Conservation (phyloP, 1,140 invertebrate species). For the Pentalonia nigronervosa region DNA sequence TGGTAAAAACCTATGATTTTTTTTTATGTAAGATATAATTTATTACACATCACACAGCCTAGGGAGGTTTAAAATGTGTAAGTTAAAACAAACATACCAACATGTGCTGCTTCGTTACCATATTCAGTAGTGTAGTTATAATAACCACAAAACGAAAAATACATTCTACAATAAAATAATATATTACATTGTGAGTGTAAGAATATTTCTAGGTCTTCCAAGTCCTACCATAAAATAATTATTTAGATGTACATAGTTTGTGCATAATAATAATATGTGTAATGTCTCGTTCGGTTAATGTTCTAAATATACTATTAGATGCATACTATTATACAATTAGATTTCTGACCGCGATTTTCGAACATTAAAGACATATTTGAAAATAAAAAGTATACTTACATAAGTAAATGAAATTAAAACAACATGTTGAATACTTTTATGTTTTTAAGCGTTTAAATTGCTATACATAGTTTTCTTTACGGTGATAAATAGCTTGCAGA, state of each 20-base stretch:
- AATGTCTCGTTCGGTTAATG: not conserved
- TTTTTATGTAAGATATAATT: not conserved
- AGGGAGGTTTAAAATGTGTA: conserved; percentile 18
- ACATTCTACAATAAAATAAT: not conserved
- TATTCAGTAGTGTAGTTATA: not conserved
- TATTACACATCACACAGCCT: not conserved
- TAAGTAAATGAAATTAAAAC: not conserved
- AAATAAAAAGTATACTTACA: not conserved
- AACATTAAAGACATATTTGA: not conserved
- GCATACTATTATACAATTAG: not conserved
- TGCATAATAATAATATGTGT: not conserved
- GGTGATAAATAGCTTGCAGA: not conserved
- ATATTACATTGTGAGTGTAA: not conserved
- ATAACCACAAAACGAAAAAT: conserved; percentile 24
- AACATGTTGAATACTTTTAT: not conserved
- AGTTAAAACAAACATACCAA: conserved; percentile 16
- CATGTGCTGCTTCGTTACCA: not conserved
- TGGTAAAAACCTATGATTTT: not conserved
- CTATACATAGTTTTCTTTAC: not conserved
- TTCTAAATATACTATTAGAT: not conserved
- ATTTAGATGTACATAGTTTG: not conserved
- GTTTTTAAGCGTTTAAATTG: not conserved
- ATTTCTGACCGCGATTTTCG: not conserved
- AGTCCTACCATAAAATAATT: not conserved
- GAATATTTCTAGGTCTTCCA: not conserved